A percentile compares a stretch with the other conserved stretches of the same genome.
Conservation (phyloP, 2,113 vertebrate genomes). For the Atherinomorus stipes region DNA sequence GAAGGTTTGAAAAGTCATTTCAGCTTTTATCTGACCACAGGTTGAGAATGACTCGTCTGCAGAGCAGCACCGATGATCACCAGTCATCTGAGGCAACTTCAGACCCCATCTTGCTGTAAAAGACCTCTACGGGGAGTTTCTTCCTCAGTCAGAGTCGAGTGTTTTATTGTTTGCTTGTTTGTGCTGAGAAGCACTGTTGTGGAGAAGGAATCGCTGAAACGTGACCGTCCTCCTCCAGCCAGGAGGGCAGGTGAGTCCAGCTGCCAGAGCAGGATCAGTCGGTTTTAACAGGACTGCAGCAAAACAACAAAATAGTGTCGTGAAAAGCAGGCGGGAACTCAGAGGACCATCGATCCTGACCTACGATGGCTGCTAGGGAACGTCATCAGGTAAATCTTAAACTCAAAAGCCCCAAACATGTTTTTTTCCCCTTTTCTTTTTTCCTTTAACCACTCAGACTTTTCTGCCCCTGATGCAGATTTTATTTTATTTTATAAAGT, state of each 20-base stretch:
- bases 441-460: too few relatives aligned
- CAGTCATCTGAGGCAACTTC: conserved; percentile 9
- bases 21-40: neutral
- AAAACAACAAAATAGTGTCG: conserved; percentile 3
- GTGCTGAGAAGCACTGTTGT: neutral
- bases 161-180: neutral
- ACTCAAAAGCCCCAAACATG: too few relatives aligned
- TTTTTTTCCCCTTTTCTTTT: too few relatives aligned
- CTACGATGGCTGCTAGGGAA: neutral
- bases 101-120: neutral
- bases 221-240: conserved; percentile 18
- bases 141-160: neutral
- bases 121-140: neutral
- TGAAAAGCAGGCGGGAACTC: neutral
- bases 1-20: neutral
- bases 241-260: neutral
- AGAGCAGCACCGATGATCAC: neutral
- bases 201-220: neutral
- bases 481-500: too few relatives aligned
- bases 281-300: neutral
- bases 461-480: too few relatives aligned
- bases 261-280: neutral
- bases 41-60: neutral
- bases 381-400: too few relatives aligned
- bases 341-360: conserved; percentile 7